Percentiles rank a stretch among this genome's conserved stretches.
Conservation (phyloP, 2,113 vertebrate species). For the Zeus faber region DNA sequence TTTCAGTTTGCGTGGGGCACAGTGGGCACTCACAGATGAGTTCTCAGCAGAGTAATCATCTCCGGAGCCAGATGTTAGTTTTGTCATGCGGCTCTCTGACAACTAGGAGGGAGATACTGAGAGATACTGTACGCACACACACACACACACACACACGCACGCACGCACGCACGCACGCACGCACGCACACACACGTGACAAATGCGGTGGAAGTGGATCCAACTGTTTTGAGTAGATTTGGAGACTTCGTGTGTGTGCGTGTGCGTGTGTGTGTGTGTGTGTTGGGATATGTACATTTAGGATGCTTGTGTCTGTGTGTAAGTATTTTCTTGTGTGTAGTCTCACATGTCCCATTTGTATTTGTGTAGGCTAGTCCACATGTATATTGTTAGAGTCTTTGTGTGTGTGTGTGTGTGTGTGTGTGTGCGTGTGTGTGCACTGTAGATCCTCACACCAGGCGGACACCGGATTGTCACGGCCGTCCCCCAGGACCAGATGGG, state of each 20-base stretch:
- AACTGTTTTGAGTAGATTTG: no score
- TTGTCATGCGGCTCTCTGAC: slow-evolving; percentile 63
- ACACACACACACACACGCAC: slow-evolving; percentile 7
- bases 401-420: not conserved
- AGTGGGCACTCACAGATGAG: no score
- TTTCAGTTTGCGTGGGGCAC: slow-evolving; percentile 26
- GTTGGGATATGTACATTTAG: no score
- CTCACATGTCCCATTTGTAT: no score
- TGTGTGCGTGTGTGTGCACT: slow-evolving; percentile 4
- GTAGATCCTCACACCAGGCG: slow-evolving; percentile 25
- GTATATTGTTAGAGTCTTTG: no score
- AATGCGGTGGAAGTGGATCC: not conserved
- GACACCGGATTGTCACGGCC: slow-evolving; percentile 57
- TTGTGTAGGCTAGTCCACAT: no score
- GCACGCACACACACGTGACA: not conserved
- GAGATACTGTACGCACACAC: not conserved
- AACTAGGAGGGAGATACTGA: no score
- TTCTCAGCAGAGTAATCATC: slow-evolving; percentile 69
- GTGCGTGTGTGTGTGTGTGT: slow-evolving; percentile 10
- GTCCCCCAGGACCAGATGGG: slow-evolving; percentile 66
- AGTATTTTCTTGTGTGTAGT: not conserved
- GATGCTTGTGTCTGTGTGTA: not conserved
- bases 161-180: slow-evolving; percentile 11
- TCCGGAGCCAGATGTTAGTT: slow-evolving; percentile 68
- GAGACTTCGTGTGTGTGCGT: not conserved